Percentiles rank a stretch among this genome's conserved stretches.
These are phyloP conservation scores for Amphipyra tragopoginis DNA, from an alignment of 2,888 invertebrate species.

Conservation along the genomic window DNA sequence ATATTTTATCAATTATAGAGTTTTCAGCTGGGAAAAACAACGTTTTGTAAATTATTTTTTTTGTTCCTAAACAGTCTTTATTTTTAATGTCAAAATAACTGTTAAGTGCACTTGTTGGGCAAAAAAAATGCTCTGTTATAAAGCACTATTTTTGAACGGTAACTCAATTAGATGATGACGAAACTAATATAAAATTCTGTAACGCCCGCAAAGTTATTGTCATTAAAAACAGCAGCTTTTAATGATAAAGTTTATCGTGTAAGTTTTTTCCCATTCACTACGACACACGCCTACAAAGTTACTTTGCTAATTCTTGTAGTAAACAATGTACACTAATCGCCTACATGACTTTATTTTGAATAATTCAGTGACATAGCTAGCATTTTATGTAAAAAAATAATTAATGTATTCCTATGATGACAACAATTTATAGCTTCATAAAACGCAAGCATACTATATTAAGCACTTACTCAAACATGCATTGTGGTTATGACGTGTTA, in stretches of 20 bases:
- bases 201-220: constrained; percentile 15
- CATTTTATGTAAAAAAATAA: constrained; percentile 9
- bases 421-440: constrained; percentile 18
- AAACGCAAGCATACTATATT: background rate
- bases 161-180: constrained; percentile 7
- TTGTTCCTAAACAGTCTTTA: background rate
- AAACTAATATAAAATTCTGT: constrained; percentile 22
- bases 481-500: constrained; percentile 6
- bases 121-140: background rate
- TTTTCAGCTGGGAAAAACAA: background rate
- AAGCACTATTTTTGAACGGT: constrained; percentile 8
- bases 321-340: constrained; percentile 8
- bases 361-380: constrained; percentile 13
- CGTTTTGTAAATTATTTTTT: background rate
- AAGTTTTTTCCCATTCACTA: constrained; percentile 40
- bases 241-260: constrained; percentile 18
- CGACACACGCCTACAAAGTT: constrained; percentile 7
- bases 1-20: background rate
- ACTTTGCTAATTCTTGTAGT: constrained; percentile 5
- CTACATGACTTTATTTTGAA: constrained; percentile 39
- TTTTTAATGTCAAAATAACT: constrained; percentile 2
- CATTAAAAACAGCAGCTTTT: constrained; percentile 21
- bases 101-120: background rate
- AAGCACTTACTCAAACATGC: constrained; percentile 1
- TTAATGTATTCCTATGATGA: constrained; percentile 15